phyloP scores from a whole-genome alignment of 1,140 invertebrate species.

The Cydia fagiglandana region DNA sequence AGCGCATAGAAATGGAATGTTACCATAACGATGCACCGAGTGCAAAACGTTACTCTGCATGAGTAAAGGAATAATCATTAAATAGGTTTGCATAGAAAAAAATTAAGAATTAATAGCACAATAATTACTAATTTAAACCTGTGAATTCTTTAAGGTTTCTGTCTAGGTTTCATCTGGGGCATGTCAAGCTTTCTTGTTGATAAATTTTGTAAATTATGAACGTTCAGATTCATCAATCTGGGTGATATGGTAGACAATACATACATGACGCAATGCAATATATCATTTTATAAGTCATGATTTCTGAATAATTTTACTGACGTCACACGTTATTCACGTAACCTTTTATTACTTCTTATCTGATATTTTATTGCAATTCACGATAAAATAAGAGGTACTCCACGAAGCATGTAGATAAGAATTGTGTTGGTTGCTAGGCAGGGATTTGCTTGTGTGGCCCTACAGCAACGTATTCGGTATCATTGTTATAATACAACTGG shows the following conservation, averaged over 20 bases:
- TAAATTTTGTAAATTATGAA: not conserved
- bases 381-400: conserved; percentile 63
- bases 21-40: no score
- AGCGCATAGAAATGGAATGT: no score
- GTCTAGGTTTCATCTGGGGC: not conserved
- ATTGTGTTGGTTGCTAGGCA: conserved; percentile 47
- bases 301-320: conserved; percentile 38
- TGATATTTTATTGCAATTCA: conserved; percentile 60
- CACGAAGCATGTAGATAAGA: conserved; percentile 49
- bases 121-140: no score
- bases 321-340: conserved; percentile 51
- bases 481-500: not conserved
- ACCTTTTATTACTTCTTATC: conserved; percentile 60
- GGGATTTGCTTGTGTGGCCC: conserved; percentile 36
- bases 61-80: no score
- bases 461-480: not conserved
- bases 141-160: not conserved
- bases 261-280: no score
- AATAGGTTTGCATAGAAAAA: no score
- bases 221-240: not conserved
- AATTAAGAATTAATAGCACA: no score
- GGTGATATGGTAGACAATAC: not conserved
- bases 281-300: not conserved
- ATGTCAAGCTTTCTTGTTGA: not conserved
- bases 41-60: no score